Evolutionary conservation across 2,888 invertebrate species (phyloP), one percentile per base, ranked within the genome.

Genomic region (Muschampia plurimacula): DNA sequence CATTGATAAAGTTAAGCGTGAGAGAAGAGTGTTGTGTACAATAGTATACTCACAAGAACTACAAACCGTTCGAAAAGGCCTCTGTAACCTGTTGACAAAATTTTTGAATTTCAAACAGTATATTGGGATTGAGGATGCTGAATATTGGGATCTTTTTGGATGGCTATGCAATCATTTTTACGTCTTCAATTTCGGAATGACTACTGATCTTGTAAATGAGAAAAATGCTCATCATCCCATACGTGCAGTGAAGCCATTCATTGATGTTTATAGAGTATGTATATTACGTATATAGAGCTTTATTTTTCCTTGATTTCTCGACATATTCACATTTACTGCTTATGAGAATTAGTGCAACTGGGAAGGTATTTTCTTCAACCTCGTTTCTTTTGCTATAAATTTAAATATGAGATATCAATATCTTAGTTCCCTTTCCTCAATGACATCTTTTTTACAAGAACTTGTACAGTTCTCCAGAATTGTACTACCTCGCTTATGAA

Each of bases 21-120:
- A 85, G 65, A 77, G 79, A 70, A 74, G 86, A 69, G 81, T 81
- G 46, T 70, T 92, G 10, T 76, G 76, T 69, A 81, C 81, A 57
- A 76, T 72, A 83, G 82, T 72, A 74, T 75, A 59, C 75, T 79
- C 2, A 80, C 79, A 44, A 76, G 83, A 85, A 79, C 67, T 86
- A 85, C 75, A 79, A 81, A 46, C 78, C 87, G 4, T 87, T 82
- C 28, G 75, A 80, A n/a, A 81, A 76, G 75, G 86, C 2, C 73
- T 90, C 1, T 87, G 80, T 75, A 85, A 76, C 70, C 77, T 94
- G 67, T 86, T 92, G 76, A 81, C 82, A 1, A 93, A 90, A 77
- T 94, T 94, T 79, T 80, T 94, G 67, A 91, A 92, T 79, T 78
- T 78, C 71, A 89, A 86, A 44, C 84, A 88, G 15, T 92, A 92